Conservation (phyloP, 1,140 invertebrate species). For the Kradibia gibbosae region DNA sequence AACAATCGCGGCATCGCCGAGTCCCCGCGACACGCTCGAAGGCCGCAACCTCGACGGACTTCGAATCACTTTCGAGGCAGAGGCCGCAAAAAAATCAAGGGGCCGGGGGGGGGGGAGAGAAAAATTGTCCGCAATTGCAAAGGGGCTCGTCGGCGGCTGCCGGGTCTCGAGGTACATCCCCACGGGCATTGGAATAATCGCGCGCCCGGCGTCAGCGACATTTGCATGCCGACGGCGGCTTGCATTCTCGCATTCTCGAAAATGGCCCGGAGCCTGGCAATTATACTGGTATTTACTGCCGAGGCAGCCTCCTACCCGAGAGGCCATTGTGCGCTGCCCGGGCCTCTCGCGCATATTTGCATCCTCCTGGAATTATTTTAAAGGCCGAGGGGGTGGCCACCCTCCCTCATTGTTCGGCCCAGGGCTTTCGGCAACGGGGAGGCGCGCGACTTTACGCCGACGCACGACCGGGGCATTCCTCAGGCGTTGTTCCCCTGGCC, state of each 20-base stretch:
- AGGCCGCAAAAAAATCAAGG: neutral
- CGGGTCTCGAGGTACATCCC: too few relatives aligned
- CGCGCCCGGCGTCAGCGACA: neutral
- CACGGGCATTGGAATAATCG: neutral
- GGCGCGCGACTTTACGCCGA: constrained; percentile 14
- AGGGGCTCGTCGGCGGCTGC: too few relatives aligned
- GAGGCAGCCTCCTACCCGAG: constrained; percentile 50
- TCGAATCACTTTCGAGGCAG: too few relatives aligned
- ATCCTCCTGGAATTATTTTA: constrained; percentile 62
- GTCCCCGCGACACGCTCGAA: too few relatives aligned
- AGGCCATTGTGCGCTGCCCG: constrained; percentile 59
- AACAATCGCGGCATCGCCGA: too few relatives aligned
- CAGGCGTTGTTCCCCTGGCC: neutral
- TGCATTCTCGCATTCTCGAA: constrained; percentile 20
- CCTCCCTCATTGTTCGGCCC: constrained; percentile 65
- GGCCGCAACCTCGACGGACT: too few relatives aligned
- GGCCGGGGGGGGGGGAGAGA: too few relatives aligned
- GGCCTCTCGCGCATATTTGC: constrained; percentile 55
- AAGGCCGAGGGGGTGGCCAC: constrained; percentile 53
- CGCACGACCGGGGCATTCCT: neutral
- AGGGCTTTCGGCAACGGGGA: constrained; percentile 58
- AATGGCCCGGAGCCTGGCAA: constrained; percentile 53
- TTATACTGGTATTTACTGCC: constrained; percentile 67
- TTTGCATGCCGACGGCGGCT: constrained; percentile 24
- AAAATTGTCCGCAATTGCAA: too few relatives aligned